Base-by-base conservation (phyloP, 2,113 vertebrate species). In the Notarius quadriscutis region DNA sequence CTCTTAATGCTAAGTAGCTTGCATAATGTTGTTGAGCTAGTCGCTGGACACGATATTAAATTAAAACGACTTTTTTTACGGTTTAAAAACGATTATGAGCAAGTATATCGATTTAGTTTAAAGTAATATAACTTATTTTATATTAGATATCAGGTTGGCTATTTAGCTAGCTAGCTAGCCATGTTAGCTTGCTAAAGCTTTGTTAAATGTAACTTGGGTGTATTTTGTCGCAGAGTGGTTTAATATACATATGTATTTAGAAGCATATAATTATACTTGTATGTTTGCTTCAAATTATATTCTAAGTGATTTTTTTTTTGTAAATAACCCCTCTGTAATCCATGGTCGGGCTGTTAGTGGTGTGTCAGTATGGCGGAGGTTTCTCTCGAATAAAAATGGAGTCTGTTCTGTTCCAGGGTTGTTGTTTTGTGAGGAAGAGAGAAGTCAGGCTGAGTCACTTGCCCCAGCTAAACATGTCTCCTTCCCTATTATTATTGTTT, bases 351-450 rank as follows among this genome's bases (percentile, higher is more conserved):
- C 12, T 55, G 77, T 17, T 27, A 1, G 10, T 17, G 14, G 41
- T 50, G 74, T 30, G 14, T n/a, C 77, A 79, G 78, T 81, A 81
- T 81, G 79, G 79, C 30, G 57, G 79, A 27, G 51, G 77, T 0
- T 2, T 1, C 10, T 30, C 6, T 53, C 50, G 9, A 11, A 22
- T 81, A 25, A 80, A 80, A 60, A 58, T 81, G 79, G 79, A 81
- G 79, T 58, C 79, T 81, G 79, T 5, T 81, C 79, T 58, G n/a
- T 80, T 80, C 1, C 77, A 15, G n/a, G 27, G 53, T 80, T 80
- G 78, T 80, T 80, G 75, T 58, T 80, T 10, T 20, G 78, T 79
- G 20, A 80, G 78, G 53, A 57, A 57, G 6, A 22, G 25, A 25
- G 79, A 60, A 81, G 55, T 41, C 78, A 57, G 53, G 8, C 78